Conservation (phyloP, 1,140 invertebrate species). For the Lysiphlebus fabarum region DNA sequence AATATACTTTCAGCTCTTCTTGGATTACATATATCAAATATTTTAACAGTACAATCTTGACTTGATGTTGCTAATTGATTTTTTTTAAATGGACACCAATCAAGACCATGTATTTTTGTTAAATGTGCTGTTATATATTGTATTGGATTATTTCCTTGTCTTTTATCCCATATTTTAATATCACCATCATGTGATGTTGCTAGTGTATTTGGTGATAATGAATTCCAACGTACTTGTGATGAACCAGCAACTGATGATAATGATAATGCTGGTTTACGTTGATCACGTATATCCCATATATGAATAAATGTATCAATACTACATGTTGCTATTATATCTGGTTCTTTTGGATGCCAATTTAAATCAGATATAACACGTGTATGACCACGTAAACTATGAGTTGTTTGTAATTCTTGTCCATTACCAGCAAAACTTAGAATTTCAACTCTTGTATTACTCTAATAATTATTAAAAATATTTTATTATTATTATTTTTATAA, state of each 20-base stretch:
- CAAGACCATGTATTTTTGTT: conserved; percentile 85
- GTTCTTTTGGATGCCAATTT: conserved; percentile 88
- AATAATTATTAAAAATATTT: conserved; percentile 30
- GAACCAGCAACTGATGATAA: conserved; percentile 86
- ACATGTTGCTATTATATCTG: conserved; percentile 86
- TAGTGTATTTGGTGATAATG: conserved; percentile 75
- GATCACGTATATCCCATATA: conserved; percentile 88
- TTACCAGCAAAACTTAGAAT: conserved; percentile 71
- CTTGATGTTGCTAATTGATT: conserved; percentile 87
- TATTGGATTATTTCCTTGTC: conserved; percentile 80
- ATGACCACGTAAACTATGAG: conserved; percentile 76
- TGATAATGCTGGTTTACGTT: conserved; percentile 74
- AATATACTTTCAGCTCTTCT: conserved; percentile 77
- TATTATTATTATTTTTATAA: not conserved
- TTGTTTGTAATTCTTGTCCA: conserved; percentile 62
- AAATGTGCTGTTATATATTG: conserved; percentile 93
- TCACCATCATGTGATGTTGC: conserved; percentile 95
- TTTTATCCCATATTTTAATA: conserved; percentile 91
- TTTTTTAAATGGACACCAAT: conserved; percentile 86
- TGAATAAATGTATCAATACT: conserved; percentile 92
- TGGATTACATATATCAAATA: conserved; percentile 87
- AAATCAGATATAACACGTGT: conserved; percentile 87
- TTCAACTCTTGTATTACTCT: conserved; percentile 84
- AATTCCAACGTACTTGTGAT: conserved; percentile 92
- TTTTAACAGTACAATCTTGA: conserved; percentile 92